Conservation (phyloP, 2,888 invertebrate species). For the Cantharis flavilabris region DNA sequence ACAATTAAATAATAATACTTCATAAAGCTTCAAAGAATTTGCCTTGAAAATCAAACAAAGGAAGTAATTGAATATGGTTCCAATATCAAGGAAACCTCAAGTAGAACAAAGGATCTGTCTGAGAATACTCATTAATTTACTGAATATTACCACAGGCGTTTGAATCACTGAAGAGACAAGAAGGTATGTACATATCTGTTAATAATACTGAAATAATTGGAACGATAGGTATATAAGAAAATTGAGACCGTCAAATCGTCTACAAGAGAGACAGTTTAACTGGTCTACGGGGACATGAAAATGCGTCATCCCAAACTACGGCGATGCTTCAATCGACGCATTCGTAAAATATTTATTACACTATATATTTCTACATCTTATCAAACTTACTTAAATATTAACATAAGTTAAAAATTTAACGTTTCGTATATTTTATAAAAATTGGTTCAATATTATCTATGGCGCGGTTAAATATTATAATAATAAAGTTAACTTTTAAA, state of each 20-base stretch:
- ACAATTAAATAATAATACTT: slow-evolving; percentile 22
- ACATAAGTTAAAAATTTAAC: not conserved
- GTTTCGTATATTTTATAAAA: not conserved
- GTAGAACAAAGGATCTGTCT: slow-evolving; percentile 43
- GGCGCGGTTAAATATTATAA: not conserved
- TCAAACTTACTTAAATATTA: not conserved
- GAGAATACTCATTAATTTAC: slow-evolving; percentile 43
- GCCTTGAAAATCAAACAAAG: slow-evolving; percentile 46
- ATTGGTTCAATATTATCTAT: not conserved
- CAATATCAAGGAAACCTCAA: slow-evolving; percentile 38
- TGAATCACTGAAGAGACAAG: slow-evolving; percentile 28
- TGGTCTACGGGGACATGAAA: slow-evolving; percentile 19
- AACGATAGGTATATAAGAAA: slow-evolving; percentile 16
- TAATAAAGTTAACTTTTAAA: not conserved
- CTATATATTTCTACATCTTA: not conserved
- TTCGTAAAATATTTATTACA: slow-evolving; percentile 2
- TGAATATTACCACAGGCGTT: slow-evolving; percentile 41
- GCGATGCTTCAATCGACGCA: slow-evolving; percentile 23
- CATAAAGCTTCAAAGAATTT: slow-evolving; percentile 29
- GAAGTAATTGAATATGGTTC: slow-evolving; percentile 49
- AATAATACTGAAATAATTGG: slow-evolving; percentile 14
- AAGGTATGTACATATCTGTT: not conserved
- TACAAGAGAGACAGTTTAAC: slow-evolving; percentile 13
- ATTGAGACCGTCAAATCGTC: slow-evolving; percentile 21
- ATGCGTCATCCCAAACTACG: slow-evolving; percentile 25